Evolutionary conservation across 2,888 invertebrate genomes (phyloP), one percentile per base, ranked within the genome.

Genomic region (Hoplodrina blanda): DNA sequence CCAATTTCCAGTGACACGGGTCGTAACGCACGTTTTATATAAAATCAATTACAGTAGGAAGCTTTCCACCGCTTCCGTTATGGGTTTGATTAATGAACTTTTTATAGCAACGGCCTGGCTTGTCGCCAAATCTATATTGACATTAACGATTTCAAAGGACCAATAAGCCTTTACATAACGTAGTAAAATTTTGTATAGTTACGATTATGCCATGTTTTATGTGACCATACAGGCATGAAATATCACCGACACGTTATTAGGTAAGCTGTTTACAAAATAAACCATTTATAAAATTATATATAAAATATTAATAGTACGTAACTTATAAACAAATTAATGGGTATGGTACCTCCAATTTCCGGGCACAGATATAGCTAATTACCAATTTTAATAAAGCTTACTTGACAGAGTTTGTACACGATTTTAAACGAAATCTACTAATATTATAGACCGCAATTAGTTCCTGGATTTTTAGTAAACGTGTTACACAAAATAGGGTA

Each of bases 101-200:
- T 91, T 91, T 90, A 90, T 90, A 85, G 85, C 72, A 66, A 71
- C 55, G 69, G 53, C 62, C 75, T 91, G 91, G 91, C 90, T 76
- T 62, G 76, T 81, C 78, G 91, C 91, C 91, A 91, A 91, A 89
- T 91, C 87, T 89, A 87, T 89, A 89, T 89, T 89, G 89, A 89
- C 89, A 89, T 90, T 88, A 90, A 86, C 87, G 85, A 80, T 87
- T 88, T 87, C 83, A 86, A 89, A 74, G 83, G 74, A 67, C 78
- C 78, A 80, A 78, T 86, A 84, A 82, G 62, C 77, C 68, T 66
- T 76, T 68, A 71, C 49, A 17, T 44, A 44, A 54, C 25, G 46
- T 64, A 69, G 79, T 73, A 69, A 64, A 73, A 57, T 25, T 46
- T 61, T 61, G 50, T 69, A 66, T 70, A n/a, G n/a, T n/a, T n/a